Base-by-base conservation (phyloP, 2,888 invertebrate genomes). In the Lepidocyrtinus sp. region DNA sequence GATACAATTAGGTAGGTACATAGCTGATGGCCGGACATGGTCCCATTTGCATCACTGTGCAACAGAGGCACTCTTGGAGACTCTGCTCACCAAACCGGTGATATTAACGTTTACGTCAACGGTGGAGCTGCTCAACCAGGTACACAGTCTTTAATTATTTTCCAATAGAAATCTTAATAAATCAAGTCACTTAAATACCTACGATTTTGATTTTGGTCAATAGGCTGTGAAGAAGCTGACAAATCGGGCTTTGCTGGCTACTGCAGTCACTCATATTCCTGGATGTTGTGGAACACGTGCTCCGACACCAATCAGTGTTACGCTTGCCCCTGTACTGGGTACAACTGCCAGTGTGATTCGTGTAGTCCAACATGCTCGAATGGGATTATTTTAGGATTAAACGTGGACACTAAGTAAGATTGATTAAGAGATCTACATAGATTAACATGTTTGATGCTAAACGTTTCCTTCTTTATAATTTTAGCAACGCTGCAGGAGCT, bases 241-340 rank as follows among this genome's bases (percentile, higher is more conserved):
- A n/a, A 46, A 15, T 26, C 63, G 9, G 77, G 81, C 15, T 77
- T 77, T 21, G 61, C 7, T 77, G 83, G 83, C 1, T 72, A 68
- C 17, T 83, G 83, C 73, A 81, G 81, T 65, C 83, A 83, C 63
- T 83, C 83, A 2, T 83, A 61, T 26, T 78, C 83, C 0, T 83
- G 75, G 75, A 73, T 61, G 65, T 25, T 83, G 2, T 83, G 46
- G 27, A 67, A 71, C 45, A 19, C 69, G 3, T 75, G 75, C 46
- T 67, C 78, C 3, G 62, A 55, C 19, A 15, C 36, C 9, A 75
- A 72, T 24, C 27, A 22, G 0, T 72, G 75, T 15, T 55, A 36
- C 9, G 83, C 81, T 5, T 83, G 83, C 27, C 83, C 81, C 12
- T 83, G 83, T 64, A 7, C 69, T 25, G 83, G 81, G 17, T 26